Conservation (phyloP, 2,113 vertebrate species). For the Corythornis madagascariensis region DNA sequence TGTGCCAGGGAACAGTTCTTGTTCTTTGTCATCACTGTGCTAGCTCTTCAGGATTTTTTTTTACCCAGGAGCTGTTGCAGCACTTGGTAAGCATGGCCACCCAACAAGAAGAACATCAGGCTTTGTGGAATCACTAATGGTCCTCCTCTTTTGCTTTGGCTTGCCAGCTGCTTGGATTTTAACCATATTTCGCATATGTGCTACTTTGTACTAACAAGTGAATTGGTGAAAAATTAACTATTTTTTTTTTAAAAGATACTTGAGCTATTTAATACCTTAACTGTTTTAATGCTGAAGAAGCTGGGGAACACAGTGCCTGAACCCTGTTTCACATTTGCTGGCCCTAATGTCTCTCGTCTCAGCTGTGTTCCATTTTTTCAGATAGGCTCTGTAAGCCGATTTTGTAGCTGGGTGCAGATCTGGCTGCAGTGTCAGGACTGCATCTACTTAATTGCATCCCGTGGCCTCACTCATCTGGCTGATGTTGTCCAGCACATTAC, state of each 20-base stretch:
- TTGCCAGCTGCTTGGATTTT: background rate
- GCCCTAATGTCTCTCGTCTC: background rate
- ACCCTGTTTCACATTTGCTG: background rate
- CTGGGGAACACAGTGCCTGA: accelerated
- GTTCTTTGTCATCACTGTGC: background rate
- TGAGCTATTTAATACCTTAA: background rate
- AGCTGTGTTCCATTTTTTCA: background rate
- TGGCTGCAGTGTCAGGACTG: background rate
- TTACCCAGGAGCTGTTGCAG: background rate
- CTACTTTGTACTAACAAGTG: background rate
- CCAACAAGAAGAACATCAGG: accelerated
- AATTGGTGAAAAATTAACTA: background rate
- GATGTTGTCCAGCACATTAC: background rate
- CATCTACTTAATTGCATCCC: background rate
- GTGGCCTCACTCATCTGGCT: accelerated
- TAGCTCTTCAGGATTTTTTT: background rate
- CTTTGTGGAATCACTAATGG: background rate
- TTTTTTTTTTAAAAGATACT: background rate
- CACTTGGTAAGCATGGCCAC: background rate
- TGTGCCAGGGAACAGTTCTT: background rate
- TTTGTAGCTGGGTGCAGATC: background rate
- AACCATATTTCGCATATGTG: background rate
- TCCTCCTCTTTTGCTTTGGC: background rate
- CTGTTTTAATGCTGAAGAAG: background rate
- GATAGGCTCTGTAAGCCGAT: background rate